phyloP scores from a whole-genome alignment of 2,113 vertebrate species.

The Ciconia stormi region DNA sequence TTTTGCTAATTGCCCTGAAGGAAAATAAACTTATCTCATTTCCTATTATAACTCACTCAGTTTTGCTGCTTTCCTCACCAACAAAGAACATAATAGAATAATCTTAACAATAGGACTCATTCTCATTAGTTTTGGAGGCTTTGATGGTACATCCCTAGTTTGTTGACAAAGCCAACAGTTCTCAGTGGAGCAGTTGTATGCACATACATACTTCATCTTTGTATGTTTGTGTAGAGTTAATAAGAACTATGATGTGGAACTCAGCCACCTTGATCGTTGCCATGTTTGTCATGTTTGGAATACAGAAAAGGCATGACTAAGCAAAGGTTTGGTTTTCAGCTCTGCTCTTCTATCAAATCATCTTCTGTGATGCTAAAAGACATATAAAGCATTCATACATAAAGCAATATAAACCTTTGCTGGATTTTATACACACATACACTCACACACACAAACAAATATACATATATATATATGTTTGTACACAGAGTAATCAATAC shows the following conservation, averaged over 20 bases:
- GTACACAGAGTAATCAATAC: not conserved
- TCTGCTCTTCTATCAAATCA: not conserved
- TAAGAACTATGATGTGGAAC: not conserved
- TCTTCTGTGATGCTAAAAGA: not conserved
- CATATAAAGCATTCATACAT: not conserved
- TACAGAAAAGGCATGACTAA: not conserved
- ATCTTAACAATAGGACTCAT: not conserved
- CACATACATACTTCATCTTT: not conserved
- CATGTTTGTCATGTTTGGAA: not conserved
- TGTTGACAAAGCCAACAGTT: not conserved
- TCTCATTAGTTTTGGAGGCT: not conserved
- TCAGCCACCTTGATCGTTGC: not conserved
- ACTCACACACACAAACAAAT: not conserved
- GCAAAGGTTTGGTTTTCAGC: not conserved
- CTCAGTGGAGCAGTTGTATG: not conserved
- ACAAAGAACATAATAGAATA: not conserved
- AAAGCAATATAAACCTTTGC: not conserved
- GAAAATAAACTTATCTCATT: not conserved
- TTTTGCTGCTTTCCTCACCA: not conserved
- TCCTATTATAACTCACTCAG: not conserved
- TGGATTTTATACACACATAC: not conserved
- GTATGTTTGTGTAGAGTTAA: not conserved
- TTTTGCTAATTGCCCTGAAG: not conserved
- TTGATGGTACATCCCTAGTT: not conserved
- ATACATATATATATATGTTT: not conserved